phyloP scores from a whole-genome alignment of 2,797 vertebrate species.

The Tolypeutes matacus region DNA sequence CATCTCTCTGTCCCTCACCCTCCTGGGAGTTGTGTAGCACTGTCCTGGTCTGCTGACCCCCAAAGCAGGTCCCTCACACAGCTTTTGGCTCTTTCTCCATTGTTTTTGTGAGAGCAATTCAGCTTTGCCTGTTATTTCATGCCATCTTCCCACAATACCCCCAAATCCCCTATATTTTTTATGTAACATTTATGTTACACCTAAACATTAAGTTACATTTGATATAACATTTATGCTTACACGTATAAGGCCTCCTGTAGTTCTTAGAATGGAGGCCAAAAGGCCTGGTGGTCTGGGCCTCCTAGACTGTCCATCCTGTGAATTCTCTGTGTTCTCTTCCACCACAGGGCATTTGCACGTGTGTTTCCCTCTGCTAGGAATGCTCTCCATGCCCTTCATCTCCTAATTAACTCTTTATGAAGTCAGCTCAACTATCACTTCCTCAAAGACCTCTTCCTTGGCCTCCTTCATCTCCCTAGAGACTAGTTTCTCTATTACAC shows the following conservation, averaged over 20 bases:
- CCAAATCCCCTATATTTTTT: no score
- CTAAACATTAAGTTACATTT: neutral
- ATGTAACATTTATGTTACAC: no score
- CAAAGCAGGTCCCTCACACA: no score
- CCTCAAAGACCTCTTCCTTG: neutral
- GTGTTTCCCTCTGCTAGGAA: neutral
- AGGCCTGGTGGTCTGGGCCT: neutral
- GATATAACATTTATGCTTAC: no score
- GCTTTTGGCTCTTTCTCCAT: no score
- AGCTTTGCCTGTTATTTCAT: no score
- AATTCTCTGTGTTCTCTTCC: neutral
- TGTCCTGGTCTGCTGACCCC: no score
- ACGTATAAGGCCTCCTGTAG: neutral
- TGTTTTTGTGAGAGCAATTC: no score
- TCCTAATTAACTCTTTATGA: neutral
- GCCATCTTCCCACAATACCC: no score
- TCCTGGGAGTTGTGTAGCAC: no score
- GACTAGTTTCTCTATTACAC: neutral
- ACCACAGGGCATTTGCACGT: neutral
- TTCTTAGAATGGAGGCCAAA: neutral
- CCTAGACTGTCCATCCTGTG: neutral
- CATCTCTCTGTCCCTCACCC: no score
- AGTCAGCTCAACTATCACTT: neutral
- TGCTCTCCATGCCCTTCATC: neutral
- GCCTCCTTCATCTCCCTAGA: neutral